Evolutionary conservation across 2,797 vertebrate genomes (phyloP), one percentile per base, ranked within the genome.

Genomic region (Uromys caudimaculatus): DNA sequence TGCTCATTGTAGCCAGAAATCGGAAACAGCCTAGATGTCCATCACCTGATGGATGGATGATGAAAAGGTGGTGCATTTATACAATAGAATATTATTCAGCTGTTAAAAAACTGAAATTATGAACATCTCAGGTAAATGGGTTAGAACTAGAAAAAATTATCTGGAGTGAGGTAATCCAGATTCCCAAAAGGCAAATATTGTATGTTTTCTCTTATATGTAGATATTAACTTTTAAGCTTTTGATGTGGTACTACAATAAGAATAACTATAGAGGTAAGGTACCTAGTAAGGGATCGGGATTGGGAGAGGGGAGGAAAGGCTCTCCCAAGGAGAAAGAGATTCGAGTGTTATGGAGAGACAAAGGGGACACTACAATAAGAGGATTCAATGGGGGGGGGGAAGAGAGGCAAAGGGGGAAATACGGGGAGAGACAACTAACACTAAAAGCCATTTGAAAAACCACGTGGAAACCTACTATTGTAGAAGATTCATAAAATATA

Each of bases 271-370:
- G 81, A 41, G 56, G 56, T 41, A 27, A 58, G 79, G n/a, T 58
- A 24, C n/a, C 79, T 60, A 41, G 3, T 27, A 82, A 82, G 23
- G 79, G 56, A 27, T 27, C 12, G 4, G 54, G 79, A 58, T 3
- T 19, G 16, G 27, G 11, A 27, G 62, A 23, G 35, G 1, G 35
- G 2, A 16, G 32, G n/a, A 27, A 0, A 32, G 56, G 14, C 0
- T 41, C 38, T 29, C 81, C 56, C 32, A n/a, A 44, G 38, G 56
- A 19, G 38, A 62, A 83, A 62, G 19, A 83, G 38, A 62, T 44
- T 32, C 19, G 3, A 44, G 38, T 32, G 27, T 83, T 62, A 44
- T 3, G 9, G 38, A 60, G 56, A 29, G 14, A 32, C 38, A 83
- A 41, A 19, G 38, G 14, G 13, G 21, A 44, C 44, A 62, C 16